These are phyloP conservation scores for Ruditapes philippinarum DNA, from an alignment of 1,140 invertebrate species.

Conservation along the genomic window DNA sequence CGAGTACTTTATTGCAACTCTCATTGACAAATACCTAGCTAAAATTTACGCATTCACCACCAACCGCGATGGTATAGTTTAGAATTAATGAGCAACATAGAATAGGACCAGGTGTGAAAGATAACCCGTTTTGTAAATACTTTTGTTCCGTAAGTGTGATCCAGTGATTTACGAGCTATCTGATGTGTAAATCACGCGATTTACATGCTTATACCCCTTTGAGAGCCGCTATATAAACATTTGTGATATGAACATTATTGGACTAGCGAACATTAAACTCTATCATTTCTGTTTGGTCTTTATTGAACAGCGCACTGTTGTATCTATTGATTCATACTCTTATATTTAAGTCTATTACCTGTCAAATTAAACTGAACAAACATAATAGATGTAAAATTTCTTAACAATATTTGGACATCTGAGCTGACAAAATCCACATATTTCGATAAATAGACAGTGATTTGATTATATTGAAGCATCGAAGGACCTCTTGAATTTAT, in stretches of 20 bases:
- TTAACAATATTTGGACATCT: constrained; percentile 59
- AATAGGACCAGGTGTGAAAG: constrained; percentile 48
- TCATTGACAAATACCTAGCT: constrained; percentile 25
- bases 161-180: constrained; percentile 43
- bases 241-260: constrained; percentile 52
- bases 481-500: constrained; percentile 36
- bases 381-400: constrained; percentile 59
- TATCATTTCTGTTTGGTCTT: not conserved
- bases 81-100: constrained; percentile 31
- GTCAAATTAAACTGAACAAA: constrained; percentile 65
- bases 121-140: constrained; percentile 38
- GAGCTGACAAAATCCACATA: constrained; percentile 48
- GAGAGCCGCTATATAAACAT: constrained; percentile 61
- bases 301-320: constrained; percentile 1
- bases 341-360: constrained; percentile 58
- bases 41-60: constrained; percentile 5
- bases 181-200: constrained; percentile 54
- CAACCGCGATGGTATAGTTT: constrained; percentile 30
- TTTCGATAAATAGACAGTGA: constrained; percentile 16
- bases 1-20: not conserved
- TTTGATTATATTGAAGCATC: not conserved
- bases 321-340: constrained; percentile 46
- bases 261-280: constrained; percentile 3
- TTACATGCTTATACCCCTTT: constrained; percentile 38
- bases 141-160: not conserved